Percentiles rank a stretch among this genome's conserved stretches.
phyloP scores from a whole-genome alignment of 2,113 vertebrate species.

The Myrmophylax atrothorax region DNA sequence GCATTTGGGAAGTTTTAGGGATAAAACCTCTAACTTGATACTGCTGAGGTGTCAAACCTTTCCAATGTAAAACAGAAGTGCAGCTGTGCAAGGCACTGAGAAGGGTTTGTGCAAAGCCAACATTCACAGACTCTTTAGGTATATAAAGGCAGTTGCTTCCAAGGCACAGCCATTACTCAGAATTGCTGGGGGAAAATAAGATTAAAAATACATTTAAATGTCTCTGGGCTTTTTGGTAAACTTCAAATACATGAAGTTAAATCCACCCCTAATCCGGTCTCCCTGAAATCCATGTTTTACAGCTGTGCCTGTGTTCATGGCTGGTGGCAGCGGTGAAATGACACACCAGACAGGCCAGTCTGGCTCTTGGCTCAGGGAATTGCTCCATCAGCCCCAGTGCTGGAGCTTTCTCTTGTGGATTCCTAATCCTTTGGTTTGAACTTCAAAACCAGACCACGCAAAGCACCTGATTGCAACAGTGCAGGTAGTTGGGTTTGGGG shows the following conservation, averaged over 20 bases:
- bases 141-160: background rate
- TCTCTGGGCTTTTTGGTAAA: background rate
- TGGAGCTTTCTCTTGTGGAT: background rate
- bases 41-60: slow-evolving; percentile 49
- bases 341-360: background rate
- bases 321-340: background rate
- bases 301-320: background rate
- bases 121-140: background rate
- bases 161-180: background rate
- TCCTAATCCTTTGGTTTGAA: background rate
- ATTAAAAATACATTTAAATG: background rate
- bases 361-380: background rate
- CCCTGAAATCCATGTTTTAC: background rate
- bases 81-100: background rate
- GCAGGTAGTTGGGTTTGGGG: background rate
- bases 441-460: background rate
- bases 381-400: background rate
- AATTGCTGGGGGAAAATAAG: background rate
- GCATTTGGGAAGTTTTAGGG: slow-evolving; percentile 60
- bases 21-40: slow-evolving; percentile 50
- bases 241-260: background rate
- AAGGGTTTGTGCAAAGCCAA: slow-evolving; percentile 5
- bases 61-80: slow-evolving; percentile 5
- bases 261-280: background rate
- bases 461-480: background rate